A percentile compares a stretch with the other conserved stretches of the same genome.
Evolutionary conservation across 2,797 vertebrate species (phyloP).

Genomic region (Liasis olivaceus): DNA sequence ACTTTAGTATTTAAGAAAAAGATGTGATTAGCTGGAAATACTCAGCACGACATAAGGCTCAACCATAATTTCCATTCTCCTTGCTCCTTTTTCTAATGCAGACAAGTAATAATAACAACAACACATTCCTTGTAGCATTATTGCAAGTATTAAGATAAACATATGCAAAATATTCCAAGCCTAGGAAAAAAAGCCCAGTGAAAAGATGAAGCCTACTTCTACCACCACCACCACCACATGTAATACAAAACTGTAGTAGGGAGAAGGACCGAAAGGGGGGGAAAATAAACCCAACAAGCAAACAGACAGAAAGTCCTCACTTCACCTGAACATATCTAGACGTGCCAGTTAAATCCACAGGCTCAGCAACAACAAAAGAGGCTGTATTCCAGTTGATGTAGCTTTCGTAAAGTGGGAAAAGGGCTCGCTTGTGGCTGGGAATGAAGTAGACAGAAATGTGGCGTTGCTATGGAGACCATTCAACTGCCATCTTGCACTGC

Average conservation of each 20-base stretch:
- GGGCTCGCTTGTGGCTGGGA: slow-evolving; percentile 6
- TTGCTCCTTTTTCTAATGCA: neutral
- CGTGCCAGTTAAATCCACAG: neutral
- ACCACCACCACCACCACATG: no score
- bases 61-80: neutral
- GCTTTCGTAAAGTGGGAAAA: neutral
- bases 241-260: neutral
- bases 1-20: neutral
- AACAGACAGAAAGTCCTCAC: neutral
- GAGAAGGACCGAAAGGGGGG: no score
- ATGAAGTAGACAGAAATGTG: slow-evolving; percentile 16
- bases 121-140: neutral
- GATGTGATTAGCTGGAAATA: neutral
- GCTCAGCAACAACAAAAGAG: neutral
- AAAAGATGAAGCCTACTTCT: neutral
- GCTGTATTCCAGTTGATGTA: neutral
- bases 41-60: neutral
- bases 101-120: neutral
- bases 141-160: neutral
- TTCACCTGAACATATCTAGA: neutral
- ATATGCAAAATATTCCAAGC: neutral
- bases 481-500: slow-evolving; percentile 25
- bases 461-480: slow-evolving; percentile 25
- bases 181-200: neutral
- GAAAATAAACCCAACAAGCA: neutral